Percentiles rank a stretch among this genome's conserved stretches.
Evolutionary conservation across 2,113 vertebrate species (phyloP).

Genomic region (Piaya cayana): DNA sequence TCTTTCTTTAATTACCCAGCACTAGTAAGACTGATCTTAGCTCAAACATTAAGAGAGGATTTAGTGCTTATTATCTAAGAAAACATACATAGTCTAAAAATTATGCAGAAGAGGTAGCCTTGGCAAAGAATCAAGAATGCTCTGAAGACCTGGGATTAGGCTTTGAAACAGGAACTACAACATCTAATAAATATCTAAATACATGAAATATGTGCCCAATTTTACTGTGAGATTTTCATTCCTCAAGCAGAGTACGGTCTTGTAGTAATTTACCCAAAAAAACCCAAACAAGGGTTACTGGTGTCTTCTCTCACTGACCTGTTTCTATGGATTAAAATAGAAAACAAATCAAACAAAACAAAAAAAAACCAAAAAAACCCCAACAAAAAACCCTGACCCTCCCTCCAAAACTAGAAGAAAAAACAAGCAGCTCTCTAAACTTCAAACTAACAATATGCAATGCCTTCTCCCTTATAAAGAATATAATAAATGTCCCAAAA

Average conservation of each 20-base stretch:
- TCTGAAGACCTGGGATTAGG: background rate
- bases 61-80: background rate
- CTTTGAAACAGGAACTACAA: background rate
- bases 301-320: background rate
- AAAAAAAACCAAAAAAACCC: background rate
- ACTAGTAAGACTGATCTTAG: background rate
- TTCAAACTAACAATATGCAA: background rate
- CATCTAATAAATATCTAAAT: background rate
- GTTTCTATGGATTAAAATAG: background rate
- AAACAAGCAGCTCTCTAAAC: background rate
- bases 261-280: background rate
- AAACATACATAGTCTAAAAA: background rate
- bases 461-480: background rate
- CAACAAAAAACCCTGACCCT: background rate
- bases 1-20: background rate
- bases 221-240: background rate
- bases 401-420: background rate
- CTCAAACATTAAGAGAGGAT: background rate
- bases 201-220: background rate
- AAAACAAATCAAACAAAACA: too few species aligned
- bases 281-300: fast-evolving
- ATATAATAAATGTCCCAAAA: background rate
- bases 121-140: background rate
- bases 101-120: background rate
- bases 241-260: background rate